Evolutionary conservation across 2,888 invertebrate genomes (phyloP).

Genomic region (Thecophora atra): DNA sequence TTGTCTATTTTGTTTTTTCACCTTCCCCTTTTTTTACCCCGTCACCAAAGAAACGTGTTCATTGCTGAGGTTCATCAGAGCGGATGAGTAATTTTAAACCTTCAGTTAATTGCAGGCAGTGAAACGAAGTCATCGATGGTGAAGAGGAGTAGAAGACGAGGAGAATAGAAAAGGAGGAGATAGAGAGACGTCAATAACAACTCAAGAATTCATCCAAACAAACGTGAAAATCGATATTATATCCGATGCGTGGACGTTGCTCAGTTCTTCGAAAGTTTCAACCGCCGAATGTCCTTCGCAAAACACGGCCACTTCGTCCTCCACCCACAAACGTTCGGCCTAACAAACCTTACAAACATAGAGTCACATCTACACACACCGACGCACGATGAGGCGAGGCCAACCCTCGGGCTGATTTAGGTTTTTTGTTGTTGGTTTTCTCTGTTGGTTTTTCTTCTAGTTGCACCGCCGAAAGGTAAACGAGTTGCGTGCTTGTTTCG

Average conservation of each 20-base stretch:
- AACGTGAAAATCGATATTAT: constrained; percentile 19
- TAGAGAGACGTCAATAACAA: neutral
- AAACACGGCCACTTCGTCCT: too few species aligned
- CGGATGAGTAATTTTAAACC: constrained; percentile 27
- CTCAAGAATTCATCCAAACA: neutral
- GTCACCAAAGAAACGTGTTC: too few species aligned
- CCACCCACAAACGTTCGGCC: too few species aligned
- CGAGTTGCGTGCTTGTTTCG: neutral
- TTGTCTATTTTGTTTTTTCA: neutral
- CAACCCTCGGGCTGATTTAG: neutral
- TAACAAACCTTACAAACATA: neutral
- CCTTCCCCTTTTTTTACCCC: neutral
- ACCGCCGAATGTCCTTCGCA: too few species aligned
- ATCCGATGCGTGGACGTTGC: neutral
- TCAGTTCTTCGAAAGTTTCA: too few species aligned
- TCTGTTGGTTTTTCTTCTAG: neutral
- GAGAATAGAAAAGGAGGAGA: too few species aligned
- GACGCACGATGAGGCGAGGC: neutral
- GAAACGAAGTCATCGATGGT: neutral
- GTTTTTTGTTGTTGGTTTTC: neutral
- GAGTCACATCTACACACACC: neutral
- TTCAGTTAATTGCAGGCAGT: neutral
- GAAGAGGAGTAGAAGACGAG: neutral
- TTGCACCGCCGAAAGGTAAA: constrained; percentile 1
- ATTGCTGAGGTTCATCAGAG: neutral